These are phyloP conservation scores for Laspeyria flexula DNA, from an alignment of 2,888 invertebrate species.

Conservation along the genomic window DNA sequence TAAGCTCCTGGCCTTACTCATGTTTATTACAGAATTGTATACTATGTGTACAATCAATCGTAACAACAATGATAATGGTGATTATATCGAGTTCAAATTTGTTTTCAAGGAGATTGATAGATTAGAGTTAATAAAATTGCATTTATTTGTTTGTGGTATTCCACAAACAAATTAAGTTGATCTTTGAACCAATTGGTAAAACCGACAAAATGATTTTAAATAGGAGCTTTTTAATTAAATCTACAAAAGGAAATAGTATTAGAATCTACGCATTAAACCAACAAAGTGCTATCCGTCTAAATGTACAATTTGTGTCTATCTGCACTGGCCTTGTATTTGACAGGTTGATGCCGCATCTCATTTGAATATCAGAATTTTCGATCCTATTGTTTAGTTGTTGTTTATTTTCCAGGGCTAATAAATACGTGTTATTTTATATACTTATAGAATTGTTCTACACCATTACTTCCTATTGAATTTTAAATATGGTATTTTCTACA, in stretches of 20 bases:
- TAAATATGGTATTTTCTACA: constrained; percentile 23
- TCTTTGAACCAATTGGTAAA: background rate
- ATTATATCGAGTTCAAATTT: constrained; percentile 47
- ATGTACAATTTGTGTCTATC: constrained; percentile 18
- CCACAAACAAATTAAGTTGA: constrained; percentile 2
- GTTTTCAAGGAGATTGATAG: constrained; percentile 40
- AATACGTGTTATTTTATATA: constrained; percentile 34
- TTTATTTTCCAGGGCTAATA: constrained; percentile 41
- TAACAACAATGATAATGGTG: constrained; percentile 42
- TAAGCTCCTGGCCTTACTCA: constrained; percentile 55
- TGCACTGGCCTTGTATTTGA: constrained; percentile 57
- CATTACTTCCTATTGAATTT: constrained; percentile 42
- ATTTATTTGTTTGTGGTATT: constrained; percentile 18
- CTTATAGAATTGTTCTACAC: constrained; percentile 37
- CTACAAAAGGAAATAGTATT: background rate
- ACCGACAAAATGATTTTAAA: background rate
- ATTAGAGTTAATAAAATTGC: constrained; percentile 24
- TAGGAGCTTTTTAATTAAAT: no score
- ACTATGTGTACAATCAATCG: constrained; percentile 42
- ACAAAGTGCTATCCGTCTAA: constrained; percentile 3
- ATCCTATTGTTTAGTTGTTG: constrained; percentile 60
- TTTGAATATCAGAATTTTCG: constrained; percentile 64
- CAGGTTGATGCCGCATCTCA: constrained; percentile 62
- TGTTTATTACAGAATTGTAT: constrained; percentile 43
- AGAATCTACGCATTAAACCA: background rate